These are phyloP conservation scores for Anagrus nilaparvatae DNA, from an alignment of 1,140 invertebrate genomes.

Conservation along the genomic window DNA sequence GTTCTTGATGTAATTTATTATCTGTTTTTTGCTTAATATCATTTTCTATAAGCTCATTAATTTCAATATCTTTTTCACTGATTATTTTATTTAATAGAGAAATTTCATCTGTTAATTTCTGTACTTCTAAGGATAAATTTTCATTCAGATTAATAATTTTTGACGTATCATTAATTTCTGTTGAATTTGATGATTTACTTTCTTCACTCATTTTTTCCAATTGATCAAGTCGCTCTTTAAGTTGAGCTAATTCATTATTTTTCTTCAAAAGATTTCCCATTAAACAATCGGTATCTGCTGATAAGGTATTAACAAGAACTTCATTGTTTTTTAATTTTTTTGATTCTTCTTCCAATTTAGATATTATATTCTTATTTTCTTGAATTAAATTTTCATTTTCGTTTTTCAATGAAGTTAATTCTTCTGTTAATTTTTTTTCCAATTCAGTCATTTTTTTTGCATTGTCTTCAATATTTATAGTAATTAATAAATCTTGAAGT, in stretches of 20 bases:
- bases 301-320: neutral
- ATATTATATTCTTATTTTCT: conserved; percentile 12
- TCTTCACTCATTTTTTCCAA: conserved; percentile 3
- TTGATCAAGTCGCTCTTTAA: conserved; percentile 12
- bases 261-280: conserved; percentile 14
- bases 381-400: conserved; percentile 8
- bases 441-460: conserved; percentile 1
- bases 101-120: conserved; percentile 3
- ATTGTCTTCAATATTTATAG: conserved; percentile 5
- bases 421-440: conserved; percentile 12
- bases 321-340: conserved; percentile 7
- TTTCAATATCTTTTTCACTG: conserved; percentile 4
- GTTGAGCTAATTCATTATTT: conserved; percentile 7
- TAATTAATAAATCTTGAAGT: conserved; percentile 2
- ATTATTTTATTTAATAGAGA: conserved; percentile 3
- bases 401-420: conserved; percentile 2
- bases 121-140: no score
- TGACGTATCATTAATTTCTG: neutral
- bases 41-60: conserved; percentile 7
- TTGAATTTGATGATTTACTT: neutral
- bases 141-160: neutral
- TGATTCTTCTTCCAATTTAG: conserved; percentile 1
- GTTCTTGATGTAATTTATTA: conserved; percentile 8
- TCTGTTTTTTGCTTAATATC: conserved; percentile 8
- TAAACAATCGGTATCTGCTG: conserved; percentile 8